Evolutionary conservation across 1,140 invertebrate genomes (phyloP).

Genomic region (Brachystomella parvula): DNA sequence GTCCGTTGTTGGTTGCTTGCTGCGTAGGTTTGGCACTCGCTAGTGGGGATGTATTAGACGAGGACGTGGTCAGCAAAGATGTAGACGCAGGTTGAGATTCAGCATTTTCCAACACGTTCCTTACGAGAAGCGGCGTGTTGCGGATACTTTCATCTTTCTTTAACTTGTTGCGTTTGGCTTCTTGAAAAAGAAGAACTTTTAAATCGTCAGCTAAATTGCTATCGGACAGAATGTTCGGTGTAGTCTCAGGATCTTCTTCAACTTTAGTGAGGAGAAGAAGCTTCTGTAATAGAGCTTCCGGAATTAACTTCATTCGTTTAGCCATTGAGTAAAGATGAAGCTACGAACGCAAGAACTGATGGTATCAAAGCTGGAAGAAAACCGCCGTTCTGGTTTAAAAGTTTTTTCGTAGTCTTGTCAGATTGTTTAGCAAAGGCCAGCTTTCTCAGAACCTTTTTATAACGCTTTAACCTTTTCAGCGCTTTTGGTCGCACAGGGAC

Average conservation of each 20-base stretch:
- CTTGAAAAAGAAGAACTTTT: conserved; percentile 1
- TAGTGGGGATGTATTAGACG: background rate
- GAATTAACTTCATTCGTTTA: background rate
- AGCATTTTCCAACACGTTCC: background rate
- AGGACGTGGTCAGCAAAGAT: background rate
- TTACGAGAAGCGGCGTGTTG: background rate
- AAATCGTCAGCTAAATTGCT: background rate
- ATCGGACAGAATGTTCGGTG: background rate
- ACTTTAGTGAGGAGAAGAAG: background rate
- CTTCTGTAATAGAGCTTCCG: background rate
- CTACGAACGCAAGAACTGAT: background rate
- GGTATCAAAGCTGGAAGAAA: background rate
- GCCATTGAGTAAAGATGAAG: background rate
- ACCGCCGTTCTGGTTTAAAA: background rate
- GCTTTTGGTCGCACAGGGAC: background rate
- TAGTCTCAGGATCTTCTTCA: background rate
- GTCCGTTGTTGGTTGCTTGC: background rate
- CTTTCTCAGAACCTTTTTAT: background rate
- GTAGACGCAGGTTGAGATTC: background rate
- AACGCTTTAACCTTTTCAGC: background rate
- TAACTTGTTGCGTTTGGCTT: background rate
- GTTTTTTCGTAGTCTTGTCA: background rate
- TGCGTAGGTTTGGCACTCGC: background rate
- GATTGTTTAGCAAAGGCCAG: background rate
- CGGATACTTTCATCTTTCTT: background rate